Conservation (phyloP, 2,797 vertebrate species). For the Eospalax fontanierii region DNA sequence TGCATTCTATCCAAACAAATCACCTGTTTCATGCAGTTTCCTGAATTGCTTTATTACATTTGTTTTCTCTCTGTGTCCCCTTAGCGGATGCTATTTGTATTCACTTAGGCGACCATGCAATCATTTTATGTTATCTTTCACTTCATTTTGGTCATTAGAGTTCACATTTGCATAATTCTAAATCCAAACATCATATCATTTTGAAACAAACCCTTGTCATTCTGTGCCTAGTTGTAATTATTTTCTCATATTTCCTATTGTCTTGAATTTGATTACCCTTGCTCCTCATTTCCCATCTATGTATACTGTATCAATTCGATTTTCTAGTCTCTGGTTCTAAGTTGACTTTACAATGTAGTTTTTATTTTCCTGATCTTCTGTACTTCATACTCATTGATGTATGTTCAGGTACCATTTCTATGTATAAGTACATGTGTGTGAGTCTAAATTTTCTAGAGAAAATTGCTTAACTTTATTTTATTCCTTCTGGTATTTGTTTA, state of each 20-base stretch:
- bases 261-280: constrained; percentile 69
- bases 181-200: constrained; percentile 61
- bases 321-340: constrained; percentile 64
- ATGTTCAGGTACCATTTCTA: not conserved
- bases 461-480: constrained; percentile 36
- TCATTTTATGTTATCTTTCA: constrained; percentile 73
- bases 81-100: constrained; percentile 50
- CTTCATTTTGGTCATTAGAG: constrained; percentile 58
- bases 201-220: not conserved
- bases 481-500: constrained; percentile 38
- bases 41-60: constrained; percentile 1
- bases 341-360: constrained; percentile 39
- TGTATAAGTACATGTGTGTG: not conserved
- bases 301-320: constrained; percentile 63
- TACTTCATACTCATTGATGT: constrained; percentile 44
- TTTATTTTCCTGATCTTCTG: constrained; percentile 33
- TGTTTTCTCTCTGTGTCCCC: not conserved
- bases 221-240: constrained; percentile 53
- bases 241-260: constrained; percentile 76
- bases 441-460: not conserved
- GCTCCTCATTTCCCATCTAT: constrained; percentile 53
- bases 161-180: constrained; percentile 58
- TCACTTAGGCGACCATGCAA: not conserved
- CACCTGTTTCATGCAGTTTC: not conserved
- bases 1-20: not conserved